These are phyloP conservation scores for Muricea muricata DNA, from an alignment of 92 coral and sea anemone genomes.

Conservation along the genomic window DNA sequence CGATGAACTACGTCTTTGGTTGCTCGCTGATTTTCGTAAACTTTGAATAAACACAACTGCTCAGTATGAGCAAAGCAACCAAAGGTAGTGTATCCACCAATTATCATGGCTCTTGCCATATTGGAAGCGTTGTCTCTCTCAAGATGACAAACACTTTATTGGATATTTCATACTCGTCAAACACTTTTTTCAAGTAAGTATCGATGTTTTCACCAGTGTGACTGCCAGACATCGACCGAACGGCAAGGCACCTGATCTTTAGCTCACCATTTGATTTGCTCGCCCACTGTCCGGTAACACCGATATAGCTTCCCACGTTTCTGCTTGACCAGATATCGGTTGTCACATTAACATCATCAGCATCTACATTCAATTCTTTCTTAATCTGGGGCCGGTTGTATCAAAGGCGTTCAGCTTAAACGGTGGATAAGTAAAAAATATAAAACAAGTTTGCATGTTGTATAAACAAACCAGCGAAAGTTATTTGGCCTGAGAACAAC, in stretches of 20 bases:
- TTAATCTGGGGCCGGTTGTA: no score
- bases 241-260: slow-evolving; percentile 16
- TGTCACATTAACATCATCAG: slow-evolving; percentile 29
- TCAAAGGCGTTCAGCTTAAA: no score
- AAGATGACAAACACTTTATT: slow-evolving; percentile 7
- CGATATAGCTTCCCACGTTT: slow-evolving; percentile 25
- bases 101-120: neutral
- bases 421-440: no score
- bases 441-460: no score
- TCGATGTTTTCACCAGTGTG: slow-evolving; percentile 23
- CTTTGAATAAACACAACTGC: neutral
- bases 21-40: slow-evolving; percentile 6
- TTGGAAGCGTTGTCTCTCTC: neutral
- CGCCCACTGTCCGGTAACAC: neutral
- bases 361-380: slow-evolving; percentile 15
- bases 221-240: slow-evolving; percentile 12
- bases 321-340: slow-evolving; percentile 29
- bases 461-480: no score
- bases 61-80: slow-evolving; percentile 1
- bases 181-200: neutral
- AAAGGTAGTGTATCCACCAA: neutral
- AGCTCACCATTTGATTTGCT: slow-evolving; percentile 1
- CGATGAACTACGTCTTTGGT: neutral
- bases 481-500: no score
- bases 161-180: slow-evolving; percentile 1